These are phyloP conservation scores for Matsumyia berberina DNA, from an alignment of 2,888 invertebrate genomes.

Conservation along the genomic window DNA sequence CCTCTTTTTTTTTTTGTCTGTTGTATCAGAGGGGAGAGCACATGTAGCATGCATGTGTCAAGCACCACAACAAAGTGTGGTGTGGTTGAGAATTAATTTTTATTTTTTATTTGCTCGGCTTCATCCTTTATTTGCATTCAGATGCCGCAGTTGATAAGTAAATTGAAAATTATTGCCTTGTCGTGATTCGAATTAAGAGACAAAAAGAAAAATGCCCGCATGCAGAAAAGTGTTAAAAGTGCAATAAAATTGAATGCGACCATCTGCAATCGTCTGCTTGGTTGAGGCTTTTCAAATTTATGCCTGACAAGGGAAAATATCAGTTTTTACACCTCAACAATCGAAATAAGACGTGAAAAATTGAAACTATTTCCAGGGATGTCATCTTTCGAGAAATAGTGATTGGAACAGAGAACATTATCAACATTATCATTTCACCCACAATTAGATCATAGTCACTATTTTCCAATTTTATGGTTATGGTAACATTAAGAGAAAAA, in stretches of 20 bases:
- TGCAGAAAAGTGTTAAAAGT: constrained; percentile 48
- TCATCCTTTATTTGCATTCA: constrained; percentile 67
- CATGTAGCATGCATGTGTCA: constrained; percentile 33
- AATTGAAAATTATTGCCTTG: constrained; percentile 72
- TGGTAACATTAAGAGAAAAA: no score
- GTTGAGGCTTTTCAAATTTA: not conserved
- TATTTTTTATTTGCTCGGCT: constrained; percentile 31
- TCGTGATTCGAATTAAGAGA: constrained; percentile 68
- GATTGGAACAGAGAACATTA: not conserved
- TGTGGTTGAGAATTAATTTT: constrained; percentile 52
- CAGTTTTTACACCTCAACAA: not conserved
- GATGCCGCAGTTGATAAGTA: constrained; percentile 73
- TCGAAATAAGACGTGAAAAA: not conserved
- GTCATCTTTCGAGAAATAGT: not conserved
- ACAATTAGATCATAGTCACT: no score
- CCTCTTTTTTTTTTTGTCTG: not conserved
- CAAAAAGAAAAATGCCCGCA: constrained; percentile 30
- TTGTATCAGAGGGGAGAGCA: constrained; percentile 10
- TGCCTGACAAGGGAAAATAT: not conserved
- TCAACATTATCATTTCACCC: no score
- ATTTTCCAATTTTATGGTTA: no score
- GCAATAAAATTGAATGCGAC: constrained; percentile 22
- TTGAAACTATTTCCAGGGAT: not conserved
- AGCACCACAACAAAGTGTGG: constrained; percentile 29
- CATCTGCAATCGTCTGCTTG: not conserved